Conservation (phyloP, 2,797 vertebrate species). For the Parauchenoglanis punctatus region DNA sequence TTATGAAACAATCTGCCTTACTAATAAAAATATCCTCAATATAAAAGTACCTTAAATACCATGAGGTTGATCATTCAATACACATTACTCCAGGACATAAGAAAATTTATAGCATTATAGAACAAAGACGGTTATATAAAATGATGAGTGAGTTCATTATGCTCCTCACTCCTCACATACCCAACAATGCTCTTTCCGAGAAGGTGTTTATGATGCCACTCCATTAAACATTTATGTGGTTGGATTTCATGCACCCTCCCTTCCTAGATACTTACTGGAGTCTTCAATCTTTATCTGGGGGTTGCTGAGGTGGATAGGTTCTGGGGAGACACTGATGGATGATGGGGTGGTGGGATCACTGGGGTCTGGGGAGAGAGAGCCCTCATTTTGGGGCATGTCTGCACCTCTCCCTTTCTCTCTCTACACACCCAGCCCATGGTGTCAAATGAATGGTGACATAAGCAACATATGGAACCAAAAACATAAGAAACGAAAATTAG, state of each 20-base stretch:
- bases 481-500: conserved; percentile 56
- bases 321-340: conserved; percentile 79
- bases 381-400: conserved; percentile 69
- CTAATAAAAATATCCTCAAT: not conserved
- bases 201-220: not conserved
- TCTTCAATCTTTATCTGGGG: conserved; percentile 81
- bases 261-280: conserved; percentile 76
- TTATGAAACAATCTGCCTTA: not conserved
- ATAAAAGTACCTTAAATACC: not conserved
- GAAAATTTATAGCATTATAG: not conserved
- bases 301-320: conserved; percentile 78
- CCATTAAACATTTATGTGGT: not conserved
- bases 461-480: conserved; percentile 65
- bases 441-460: conserved; percentile 64
- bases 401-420: conserved; percentile 84
- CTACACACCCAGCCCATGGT: conserved; percentile 71
- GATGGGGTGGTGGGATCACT: conserved; percentile 75
- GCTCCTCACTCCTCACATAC: not conserved
- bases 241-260: not conserved
- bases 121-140: not conserved
- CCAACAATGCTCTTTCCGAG: not conserved
- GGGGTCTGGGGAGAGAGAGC: conserved; percentile 72
- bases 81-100: not conserved
- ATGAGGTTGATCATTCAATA: not conserved
- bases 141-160: not conserved